A percentile compares a stretch with the other conserved stretches of the same genome.
Evolutionary conservation across 1,140 invertebrate genomes (phyloP).

Genomic region (Diuraphis noxia): DNA sequence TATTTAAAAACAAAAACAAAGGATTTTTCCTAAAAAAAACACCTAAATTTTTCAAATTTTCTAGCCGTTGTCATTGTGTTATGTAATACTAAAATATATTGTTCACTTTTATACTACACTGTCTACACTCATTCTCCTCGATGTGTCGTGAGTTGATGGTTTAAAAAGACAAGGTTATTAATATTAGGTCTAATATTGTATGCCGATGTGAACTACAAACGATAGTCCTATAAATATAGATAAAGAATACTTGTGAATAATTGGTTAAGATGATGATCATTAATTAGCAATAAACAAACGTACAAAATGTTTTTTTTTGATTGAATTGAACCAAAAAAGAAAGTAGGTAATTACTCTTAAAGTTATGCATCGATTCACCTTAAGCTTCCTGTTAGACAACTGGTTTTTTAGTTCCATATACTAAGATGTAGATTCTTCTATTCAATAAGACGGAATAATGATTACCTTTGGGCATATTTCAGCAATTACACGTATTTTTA

Average conservation of each 20-base stretch:
- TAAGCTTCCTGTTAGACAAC: constrained; percentile 46
- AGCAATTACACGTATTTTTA: background rate
- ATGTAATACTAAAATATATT: background rate
- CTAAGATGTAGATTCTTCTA: background rate
- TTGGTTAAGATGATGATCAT: background rate
- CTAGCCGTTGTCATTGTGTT: background rate
- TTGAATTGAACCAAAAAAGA: constrained; percentile 18
- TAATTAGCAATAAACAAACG: background rate
- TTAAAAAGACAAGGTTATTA: background rate
- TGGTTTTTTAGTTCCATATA: background rate
- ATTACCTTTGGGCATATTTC: background rate
- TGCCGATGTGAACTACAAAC: background rate
- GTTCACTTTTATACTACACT: background rate
- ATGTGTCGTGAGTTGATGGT: background rate
- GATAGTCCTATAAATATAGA: background rate
- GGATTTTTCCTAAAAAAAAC: background rate
- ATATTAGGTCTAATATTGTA: background rate
- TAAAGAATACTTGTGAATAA: background rate
- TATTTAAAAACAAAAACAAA: background rate
- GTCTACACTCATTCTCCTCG: background rate
- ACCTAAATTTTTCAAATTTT: background rate
- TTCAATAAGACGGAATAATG: background rate
- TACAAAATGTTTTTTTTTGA: background rate
- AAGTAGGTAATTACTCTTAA: constrained; percentile 20
- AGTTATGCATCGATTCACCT: constrained; percentile 40